A percentile compares a stretch with the other conserved stretches of the same genome.
These are phyloP conservation scores for Ganaspis brasiliensis DNA, from an alignment of 2,888 invertebrate species.

Conservation along the genomic window DNA sequence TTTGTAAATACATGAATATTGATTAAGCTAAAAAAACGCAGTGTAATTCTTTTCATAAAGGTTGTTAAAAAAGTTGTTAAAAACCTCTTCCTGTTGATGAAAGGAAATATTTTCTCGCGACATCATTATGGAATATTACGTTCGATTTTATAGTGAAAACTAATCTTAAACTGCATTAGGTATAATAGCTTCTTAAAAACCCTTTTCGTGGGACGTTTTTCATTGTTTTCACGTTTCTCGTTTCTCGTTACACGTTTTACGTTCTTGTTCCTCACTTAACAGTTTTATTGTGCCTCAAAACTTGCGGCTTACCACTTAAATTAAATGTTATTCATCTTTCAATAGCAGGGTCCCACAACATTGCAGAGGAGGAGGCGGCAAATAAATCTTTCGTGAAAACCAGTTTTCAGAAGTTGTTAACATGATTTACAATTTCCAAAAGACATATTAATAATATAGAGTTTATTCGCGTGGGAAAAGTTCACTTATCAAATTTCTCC, in stretches of 20 bases:
- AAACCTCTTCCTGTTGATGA: not conserved
- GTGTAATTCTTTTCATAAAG: too few species aligned
- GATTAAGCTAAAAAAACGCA: too few species aligned
- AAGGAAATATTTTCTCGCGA: not conserved
- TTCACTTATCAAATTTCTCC: not conserved
- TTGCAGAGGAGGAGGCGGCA: not conserved
- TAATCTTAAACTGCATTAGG: not conserved
- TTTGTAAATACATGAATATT: too few species aligned
- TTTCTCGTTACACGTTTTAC: slow-evolving; percentile 28
- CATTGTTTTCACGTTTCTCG: slow-evolving; percentile 29
- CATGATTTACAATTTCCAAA: slow-evolving; percentile 14
- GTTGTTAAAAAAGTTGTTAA: too few species aligned
- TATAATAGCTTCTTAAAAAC: not conserved
- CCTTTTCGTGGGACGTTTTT: not conserved
- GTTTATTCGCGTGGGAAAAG: slow-evolving; percentile 5
- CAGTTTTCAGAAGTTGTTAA: slow-evolving; percentile 20
- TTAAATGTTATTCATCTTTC: slow-evolving; percentile 15
- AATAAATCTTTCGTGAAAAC: not conserved
- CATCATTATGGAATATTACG: not conserved
- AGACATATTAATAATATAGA: not conserved
- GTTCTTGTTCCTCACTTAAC: slow-evolving; percentile 5
- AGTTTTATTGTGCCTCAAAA: slow-evolving; percentile 22
- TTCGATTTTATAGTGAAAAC: not conserved
- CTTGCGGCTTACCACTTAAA: slow-evolving; percentile 1
- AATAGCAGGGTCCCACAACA: not conserved